Evolutionary conservation across 2,888 invertebrate species (phyloP), one percentile per base, ranked within the genome.

Genomic region (Drosophila diplacantha): DNA sequence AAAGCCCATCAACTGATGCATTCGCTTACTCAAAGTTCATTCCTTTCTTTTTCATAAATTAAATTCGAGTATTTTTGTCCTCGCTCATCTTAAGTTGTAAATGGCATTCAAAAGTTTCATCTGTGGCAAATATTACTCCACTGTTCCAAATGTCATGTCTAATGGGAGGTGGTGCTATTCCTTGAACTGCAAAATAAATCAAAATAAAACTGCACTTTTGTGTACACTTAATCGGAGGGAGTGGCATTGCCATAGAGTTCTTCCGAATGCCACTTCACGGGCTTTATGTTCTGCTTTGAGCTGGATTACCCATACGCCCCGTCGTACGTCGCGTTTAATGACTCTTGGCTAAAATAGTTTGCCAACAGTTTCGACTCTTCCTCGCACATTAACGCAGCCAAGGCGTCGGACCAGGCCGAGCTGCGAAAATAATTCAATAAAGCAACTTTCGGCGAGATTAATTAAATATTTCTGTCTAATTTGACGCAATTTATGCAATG

Each of bases 401-500:
- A 56, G 56, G 64, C 56, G 47, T 14, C 32, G 37, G 44, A 24
- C 46, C 24, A 22, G 31, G 52, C 52, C 62, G 53, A 34, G 39
- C 61, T 73, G 64, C 52, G 72, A 69, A 66, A 72, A 79, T 74
- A 75, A 79, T 79, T 81, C 75, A 80, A 80, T 83, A 81, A 81
- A 83, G 67, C 71, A 81, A 80, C 63, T 80, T 80, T 80, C 64
- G 70, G 72, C 53, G 60, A 80, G 83, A 80, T 83, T 83, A 83
- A 80, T 80, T 80, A 81, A 80, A 80, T 80, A 80, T 79, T 79
- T 83, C 83, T 79, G 80, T 80, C 83, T 83, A 81, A 83, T 80
- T 80, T 80, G 82, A 76, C 69, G 73, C 82, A 80, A 80, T 83
- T 80, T 80, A 78, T 81, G 75, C 81, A 81, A 78, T 67, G 65